These are phyloP conservation scores for Anguilla anguilla DNA, from an alignment of 2,797 vertebrate species.

Conservation along the genomic window DNA sequence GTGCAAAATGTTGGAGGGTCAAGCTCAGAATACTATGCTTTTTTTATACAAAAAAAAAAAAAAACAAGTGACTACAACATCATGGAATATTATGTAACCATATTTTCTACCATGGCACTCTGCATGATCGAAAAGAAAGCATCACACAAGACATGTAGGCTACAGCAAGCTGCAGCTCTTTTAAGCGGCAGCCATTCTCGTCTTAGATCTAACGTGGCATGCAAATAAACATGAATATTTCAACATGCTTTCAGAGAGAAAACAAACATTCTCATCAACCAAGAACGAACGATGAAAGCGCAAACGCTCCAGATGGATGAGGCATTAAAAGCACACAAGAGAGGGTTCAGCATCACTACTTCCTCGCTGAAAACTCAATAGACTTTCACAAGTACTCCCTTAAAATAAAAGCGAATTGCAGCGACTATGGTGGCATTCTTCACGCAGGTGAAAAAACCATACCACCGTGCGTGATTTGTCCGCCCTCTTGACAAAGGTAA, in stretches of 20 bases:
- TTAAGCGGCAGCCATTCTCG: neutral
- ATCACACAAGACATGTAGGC: neutral
- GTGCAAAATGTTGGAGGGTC: too few relatives aligned
- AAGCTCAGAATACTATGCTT: conserved; percentile 2
- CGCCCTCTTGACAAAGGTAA: neutral
- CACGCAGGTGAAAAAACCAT: neutral
- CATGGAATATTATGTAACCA: conserved; percentile 7
- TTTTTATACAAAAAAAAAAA: neutral
- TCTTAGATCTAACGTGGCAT: conserved; percentile 39
- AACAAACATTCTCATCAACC: conserved; percentile 33
- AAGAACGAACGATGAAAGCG: neutral
- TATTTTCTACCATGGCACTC: neutral
- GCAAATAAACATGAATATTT: conserved; percentile 51
- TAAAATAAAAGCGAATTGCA: conserved; percentile 8
- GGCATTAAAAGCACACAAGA: neutral
- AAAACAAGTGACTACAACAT: neutral
- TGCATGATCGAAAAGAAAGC: neutral
- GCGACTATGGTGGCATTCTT: conserved; percentile 1
- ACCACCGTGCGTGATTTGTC: neutral
- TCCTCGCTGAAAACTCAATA: neutral
- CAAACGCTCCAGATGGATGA: neutral
- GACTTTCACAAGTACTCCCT: neutral
- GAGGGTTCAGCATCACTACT: neutral
- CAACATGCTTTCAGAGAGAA: conserved; percentile 45
- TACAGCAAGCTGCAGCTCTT: neutral